These are phyloP conservation scores for Mus pahari DNA, from an alignment of 2,113 vertebrate species.

Conservation along the genomic window DNA sequence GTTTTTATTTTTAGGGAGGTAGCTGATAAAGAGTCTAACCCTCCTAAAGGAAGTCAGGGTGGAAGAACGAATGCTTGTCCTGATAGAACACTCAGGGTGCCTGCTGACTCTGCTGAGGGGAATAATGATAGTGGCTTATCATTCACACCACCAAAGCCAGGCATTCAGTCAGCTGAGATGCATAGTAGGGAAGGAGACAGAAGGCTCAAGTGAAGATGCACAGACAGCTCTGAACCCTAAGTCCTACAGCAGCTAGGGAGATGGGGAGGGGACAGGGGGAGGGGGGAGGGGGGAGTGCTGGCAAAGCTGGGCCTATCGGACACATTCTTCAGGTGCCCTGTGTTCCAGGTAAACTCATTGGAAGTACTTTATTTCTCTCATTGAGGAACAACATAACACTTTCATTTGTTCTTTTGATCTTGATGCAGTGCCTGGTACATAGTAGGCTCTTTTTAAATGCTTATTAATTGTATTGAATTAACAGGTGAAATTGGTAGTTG, in stretches of 20 bases:
- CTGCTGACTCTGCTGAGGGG: neutral
- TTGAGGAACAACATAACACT: neutral
- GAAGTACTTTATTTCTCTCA: neutral
- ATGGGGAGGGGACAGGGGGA: too few relatives aligned
- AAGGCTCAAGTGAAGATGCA: neutral
- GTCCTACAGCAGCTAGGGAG: neutral
- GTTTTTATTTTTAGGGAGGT: slow-evolving; percentile 52
- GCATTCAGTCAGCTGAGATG: neutral
- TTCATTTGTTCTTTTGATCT: neutral
- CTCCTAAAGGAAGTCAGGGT: neutral
- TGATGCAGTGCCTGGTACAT: neutral
- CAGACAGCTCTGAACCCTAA: neutral
- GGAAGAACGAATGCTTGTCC: neutral
- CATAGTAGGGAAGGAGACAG: neutral
- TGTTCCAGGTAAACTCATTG: neutral
- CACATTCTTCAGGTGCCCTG: neutral
- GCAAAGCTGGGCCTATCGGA: neutral
- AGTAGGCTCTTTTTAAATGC: neutral
- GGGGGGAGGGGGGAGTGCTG: neutral
- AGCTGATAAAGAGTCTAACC: neutral
- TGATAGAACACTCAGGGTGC: neutral
- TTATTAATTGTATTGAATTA: neutral
- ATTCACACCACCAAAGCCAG: neutral
- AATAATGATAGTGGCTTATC: neutral
- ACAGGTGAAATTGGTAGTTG: neutral